Conservation (phyloP, 2,888 invertebrate genomes). For the Polylopha cassiicola region DNA sequence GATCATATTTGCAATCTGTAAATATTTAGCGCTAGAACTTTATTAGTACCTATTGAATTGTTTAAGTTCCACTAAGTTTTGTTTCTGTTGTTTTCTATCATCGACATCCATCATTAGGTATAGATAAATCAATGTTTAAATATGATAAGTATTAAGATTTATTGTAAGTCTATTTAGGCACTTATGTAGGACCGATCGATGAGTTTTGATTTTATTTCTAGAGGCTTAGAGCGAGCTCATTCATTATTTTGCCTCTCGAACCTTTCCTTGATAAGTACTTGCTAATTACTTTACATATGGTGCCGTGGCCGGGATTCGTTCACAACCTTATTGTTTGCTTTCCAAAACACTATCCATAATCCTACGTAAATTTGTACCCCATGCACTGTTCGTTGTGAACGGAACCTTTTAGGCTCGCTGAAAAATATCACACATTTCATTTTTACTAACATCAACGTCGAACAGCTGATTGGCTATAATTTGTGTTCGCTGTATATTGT, state of each 20-base stretch:
- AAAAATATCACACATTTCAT: too few species aligned
- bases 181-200: slow-evolving; percentile 17
- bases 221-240: slow-evolving; percentile 22
- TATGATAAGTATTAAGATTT: slow-evolving; percentile 22
- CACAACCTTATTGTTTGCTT: slow-evolving; percentile 8
- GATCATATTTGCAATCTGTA: slow-evolving; percentile 13
- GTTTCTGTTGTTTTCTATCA: slow-evolving; percentile 8
- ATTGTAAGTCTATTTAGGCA: slow-evolving; percentile 15
- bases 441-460: too few species aligned
- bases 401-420: too few species aligned
- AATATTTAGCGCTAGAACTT: slow-evolving; percentile 15
- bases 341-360: neutral
- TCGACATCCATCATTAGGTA: slow-evolving; percentile 20
- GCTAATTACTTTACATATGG: slow-evolving; percentile 5
- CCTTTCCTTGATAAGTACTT: slow-evolving; percentile 5
- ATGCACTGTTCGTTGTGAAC: slow-evolving; percentile 14
- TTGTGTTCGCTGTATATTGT: neutral
- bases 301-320: slow-evolving; percentile 15
- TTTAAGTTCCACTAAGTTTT: slow-evolving; percentile 6
- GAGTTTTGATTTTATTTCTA: slow-evolving; percentile 19
- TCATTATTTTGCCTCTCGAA: slow-evolving; percentile 16
- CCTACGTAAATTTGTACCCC: too few species aligned
- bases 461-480: too few species aligned
- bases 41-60: slow-evolving; percentile 16
- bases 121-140: slow-evolving; percentile 8